Evolutionary conservation across 2,113 vertebrate genomes (phyloP).

Genomic region (Riparia riparia): DNA sequence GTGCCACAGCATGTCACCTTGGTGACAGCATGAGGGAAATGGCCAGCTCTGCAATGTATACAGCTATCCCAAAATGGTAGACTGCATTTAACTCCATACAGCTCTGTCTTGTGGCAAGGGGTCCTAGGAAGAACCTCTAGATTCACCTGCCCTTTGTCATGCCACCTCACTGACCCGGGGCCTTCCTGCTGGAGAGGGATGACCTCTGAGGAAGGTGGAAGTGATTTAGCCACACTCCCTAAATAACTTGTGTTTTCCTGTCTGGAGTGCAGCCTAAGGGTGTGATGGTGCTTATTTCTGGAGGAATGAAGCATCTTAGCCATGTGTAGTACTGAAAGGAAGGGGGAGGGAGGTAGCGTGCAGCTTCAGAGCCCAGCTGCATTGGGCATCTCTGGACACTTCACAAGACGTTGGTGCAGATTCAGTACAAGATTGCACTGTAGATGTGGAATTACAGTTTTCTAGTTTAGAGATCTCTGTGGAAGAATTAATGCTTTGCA

Average conservation of each 20-base stretch:
- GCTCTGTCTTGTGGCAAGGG: neutral
- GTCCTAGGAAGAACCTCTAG: neutral
- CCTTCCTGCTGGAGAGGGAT: neutral
- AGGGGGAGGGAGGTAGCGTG: accelerated
- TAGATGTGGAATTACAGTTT: neutral
- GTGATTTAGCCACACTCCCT: neutral
- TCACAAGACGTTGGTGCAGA: neutral
- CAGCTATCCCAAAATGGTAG: neutral
- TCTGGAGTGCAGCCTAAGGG: neutral
- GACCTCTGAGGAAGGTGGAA: neutral
- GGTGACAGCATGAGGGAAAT: neutral
- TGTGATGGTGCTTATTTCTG: neutral
- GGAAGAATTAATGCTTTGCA: neutral
- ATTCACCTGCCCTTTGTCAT: neutral
- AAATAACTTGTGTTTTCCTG: neutral
- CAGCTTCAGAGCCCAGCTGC: neutral
- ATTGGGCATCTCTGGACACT: neutral
- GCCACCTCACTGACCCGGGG: accelerated
- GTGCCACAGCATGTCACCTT: neutral
- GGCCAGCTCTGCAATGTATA: neutral
- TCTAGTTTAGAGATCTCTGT: neutral
- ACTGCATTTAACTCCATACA: neutral
- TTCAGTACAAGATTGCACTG: neutral
- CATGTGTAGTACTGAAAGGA: neutral
- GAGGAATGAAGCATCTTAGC: neutral